Percentiles rank a stretch among this genome's conserved stretches.
These are phyloP conservation scores for Therioaphis trifolii DNA, from an alignment of 2,888 invertebrate genomes.

Conservation along the genomic window DNA sequence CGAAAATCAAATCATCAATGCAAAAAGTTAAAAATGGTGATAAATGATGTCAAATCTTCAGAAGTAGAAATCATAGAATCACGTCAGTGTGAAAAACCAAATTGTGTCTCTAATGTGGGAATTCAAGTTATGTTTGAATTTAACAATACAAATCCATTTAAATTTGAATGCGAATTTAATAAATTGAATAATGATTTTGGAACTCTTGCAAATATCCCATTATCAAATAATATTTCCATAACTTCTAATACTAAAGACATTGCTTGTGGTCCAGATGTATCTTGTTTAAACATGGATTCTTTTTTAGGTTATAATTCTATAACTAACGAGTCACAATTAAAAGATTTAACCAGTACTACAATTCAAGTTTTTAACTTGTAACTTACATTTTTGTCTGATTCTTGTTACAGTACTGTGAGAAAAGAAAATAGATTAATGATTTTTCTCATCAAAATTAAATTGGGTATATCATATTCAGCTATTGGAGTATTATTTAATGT, in stretches of 20 bases:
- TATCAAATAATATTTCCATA: not conserved
- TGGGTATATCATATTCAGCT: conserved; percentile 8
- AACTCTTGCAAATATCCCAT: conserved; percentile 4
- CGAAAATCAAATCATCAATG: not conserved
- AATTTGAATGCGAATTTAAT: conserved; percentile 17
- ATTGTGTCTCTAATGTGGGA: not conserved
- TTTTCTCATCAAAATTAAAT: conserved; percentile 4
- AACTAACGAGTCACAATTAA: not conserved
- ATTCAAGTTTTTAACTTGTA: not conserved
- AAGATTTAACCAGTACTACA: conserved; percentile 8
- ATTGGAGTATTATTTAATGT: conserved; percentile 1
- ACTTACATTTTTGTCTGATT: not conserved
- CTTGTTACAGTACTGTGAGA: not conserved
- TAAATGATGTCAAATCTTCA: not conserved
- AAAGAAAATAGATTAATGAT: too few species aligned
- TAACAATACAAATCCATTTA: not conserved
- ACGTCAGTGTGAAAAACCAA: not conserved
- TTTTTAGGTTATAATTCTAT: not conserved
- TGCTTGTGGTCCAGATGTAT: conserved; percentile 18
- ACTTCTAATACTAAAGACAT: not conserved
- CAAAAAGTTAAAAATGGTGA: too few species aligned
- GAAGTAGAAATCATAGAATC: not conserved
- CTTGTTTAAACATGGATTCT: not conserved
- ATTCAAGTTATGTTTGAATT: conserved; percentile 9
- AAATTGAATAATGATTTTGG: conserved; percentile 4